phyloP scores from a whole-genome alignment of 2,113 vertebrate genomes.

The Ciconia stormi region DNA sequence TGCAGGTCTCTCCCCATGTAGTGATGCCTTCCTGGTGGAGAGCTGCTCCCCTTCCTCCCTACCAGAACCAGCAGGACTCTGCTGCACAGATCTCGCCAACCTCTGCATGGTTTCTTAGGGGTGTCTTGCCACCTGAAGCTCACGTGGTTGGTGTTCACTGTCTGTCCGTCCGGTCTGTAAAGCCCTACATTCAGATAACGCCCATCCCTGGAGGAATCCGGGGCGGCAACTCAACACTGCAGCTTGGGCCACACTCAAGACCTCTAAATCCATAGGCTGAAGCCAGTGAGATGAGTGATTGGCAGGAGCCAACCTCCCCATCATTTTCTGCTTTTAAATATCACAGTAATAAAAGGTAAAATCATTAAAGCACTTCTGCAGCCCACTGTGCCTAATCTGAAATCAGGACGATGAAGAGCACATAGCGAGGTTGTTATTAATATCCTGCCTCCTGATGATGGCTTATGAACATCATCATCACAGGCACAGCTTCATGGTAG shows the following conservation, averaged over 20 bases:
- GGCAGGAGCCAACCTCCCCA: neutral
- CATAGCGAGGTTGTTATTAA: neutral
- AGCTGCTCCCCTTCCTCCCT: neutral
- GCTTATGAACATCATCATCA: neutral
- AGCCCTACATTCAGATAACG: neutral
- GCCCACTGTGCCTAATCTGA: neutral
- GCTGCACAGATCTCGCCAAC: neutral
- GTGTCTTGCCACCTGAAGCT: neutral
- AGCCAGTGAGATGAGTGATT: neutral
- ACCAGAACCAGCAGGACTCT: neutral
- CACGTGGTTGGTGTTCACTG: neutral
- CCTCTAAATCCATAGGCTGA: neutral
- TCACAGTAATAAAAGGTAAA: neutral
- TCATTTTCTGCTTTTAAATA: neutral
- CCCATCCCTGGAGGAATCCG: neutral
- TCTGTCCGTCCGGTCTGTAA: neutral
- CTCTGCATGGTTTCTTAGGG: neutral
- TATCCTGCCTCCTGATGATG: neutral
- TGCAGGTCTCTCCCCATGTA: neutral
- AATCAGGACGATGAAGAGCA: neutral
- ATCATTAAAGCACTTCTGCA: neutral
- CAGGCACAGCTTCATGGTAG: neutral
- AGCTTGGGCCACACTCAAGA: neutral
- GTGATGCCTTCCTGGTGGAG: neutral
- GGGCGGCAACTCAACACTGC: neutral